Evolutionary conservation across 1,140 invertebrate genomes (phyloP).

Genomic region (Drosophila oshimai): DNA sequence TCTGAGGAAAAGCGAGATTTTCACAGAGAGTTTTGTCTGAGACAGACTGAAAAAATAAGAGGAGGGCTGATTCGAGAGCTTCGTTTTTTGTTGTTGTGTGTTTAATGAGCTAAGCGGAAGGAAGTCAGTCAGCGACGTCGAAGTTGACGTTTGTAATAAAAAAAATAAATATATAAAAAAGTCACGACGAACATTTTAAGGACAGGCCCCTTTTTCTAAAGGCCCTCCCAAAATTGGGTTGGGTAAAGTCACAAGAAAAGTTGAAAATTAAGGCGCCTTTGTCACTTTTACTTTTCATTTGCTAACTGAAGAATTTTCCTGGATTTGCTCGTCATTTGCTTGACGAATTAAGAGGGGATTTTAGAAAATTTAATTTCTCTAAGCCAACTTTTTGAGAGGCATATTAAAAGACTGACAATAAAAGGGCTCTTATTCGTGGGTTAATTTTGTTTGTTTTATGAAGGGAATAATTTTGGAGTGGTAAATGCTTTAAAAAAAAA

Average conservation of each 20-base stretch:
- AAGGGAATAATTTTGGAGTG: too few relatives aligned
- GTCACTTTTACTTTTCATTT: conserved; percentile 71
- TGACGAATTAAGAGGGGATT: conserved; percentile 21
- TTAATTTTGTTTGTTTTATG: not conserved
- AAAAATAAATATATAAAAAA: conserved; percentile 72
- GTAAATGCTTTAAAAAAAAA: too few relatives aligned
- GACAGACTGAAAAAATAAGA: conserved; percentile 27
- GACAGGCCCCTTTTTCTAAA: conserved; percentile 16
- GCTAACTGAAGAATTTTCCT: conserved; percentile 30
- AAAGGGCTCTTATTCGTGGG: not conserved
- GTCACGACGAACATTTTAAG: conserved; percentile 43
- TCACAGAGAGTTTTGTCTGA: conserved; percentile 55
- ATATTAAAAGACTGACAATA: conserved; percentile 8
- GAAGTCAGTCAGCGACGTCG: conserved; percentile 71
- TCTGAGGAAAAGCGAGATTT: conserved; percentile 26
- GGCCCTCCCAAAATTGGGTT: not conserved
- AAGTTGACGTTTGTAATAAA: conserved; percentile 63
- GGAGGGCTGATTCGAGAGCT: conserved; percentile 1
- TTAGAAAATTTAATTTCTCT: conserved; percentile 56
- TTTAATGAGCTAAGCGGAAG: conserved; percentile 82
- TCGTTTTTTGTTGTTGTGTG: conserved; percentile 39
- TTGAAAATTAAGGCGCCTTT: conserved; percentile 71
- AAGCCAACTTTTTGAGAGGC: conserved; percentile 25
- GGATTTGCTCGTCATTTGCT: conserved; percentile 52
- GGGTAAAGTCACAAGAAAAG: conserved; percentile 22